These are phyloP conservation scores for Amiota mariae DNA, from an alignment of 2,888 invertebrate genomes.

Conservation along the genomic window DNA sequence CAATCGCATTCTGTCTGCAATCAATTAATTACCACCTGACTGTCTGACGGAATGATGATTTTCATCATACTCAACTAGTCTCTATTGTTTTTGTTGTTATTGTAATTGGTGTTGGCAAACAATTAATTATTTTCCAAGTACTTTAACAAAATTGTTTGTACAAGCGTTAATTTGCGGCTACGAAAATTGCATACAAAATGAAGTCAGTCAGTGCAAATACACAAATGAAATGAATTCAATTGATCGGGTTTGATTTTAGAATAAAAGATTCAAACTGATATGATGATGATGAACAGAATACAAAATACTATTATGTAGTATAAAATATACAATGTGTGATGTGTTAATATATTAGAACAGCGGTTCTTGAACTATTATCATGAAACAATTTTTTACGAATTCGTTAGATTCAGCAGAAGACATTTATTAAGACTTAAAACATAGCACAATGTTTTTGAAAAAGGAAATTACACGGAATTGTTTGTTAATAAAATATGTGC, in stretches of 20 bases:
- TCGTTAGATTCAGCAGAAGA: too few relatives aligned
- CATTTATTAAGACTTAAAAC: too few relatives aligned
- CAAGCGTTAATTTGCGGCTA: conserved; percentile 12
- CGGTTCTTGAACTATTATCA: too few relatives aligned
- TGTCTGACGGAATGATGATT: background rate
- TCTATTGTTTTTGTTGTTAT: background rate
- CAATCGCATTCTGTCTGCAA: conserved; percentile 14
- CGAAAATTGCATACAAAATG: conserved; percentile 12
- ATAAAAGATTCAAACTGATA: background rate
- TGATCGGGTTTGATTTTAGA: background rate
- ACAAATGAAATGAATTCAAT: too few relatives aligned
- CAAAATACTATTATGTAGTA: too few relatives aligned
- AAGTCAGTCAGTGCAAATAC: background rate
- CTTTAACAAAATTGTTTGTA: conserved; percentile 21
- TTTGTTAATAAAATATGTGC: too few relatives aligned
- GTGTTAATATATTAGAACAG: too few relatives aligned
- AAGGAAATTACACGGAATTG: too few relatives aligned
- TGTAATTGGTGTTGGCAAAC: conserved; percentile 29
- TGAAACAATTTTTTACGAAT: too few relatives aligned
- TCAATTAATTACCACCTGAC: conserved; percentile 29
- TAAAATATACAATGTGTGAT: too few relatives aligned
- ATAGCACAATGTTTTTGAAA: too few relatives aligned
- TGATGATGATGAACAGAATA: too few relatives aligned
- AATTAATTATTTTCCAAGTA: conserved; percentile 24
- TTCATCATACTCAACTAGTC: conserved; percentile 10